These are phyloP conservation scores for Drosophila eohydei DNA, from an alignment of 2,888 invertebrate species.

Conservation along the genomic window DNA sequence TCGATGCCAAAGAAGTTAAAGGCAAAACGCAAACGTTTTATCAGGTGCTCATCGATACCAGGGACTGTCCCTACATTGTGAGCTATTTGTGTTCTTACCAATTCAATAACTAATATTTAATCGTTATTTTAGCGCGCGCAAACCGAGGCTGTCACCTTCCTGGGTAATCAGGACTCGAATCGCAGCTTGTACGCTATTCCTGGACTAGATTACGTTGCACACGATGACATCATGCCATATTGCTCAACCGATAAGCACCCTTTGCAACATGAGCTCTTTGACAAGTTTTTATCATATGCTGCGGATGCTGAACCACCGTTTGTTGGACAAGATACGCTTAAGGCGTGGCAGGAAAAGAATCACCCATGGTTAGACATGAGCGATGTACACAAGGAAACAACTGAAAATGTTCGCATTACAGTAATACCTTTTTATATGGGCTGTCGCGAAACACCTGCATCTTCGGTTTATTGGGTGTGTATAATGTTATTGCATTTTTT, in stretches of 20 bases:
- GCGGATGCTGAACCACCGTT: constrained; percentile 94
- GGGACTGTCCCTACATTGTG: constrained; percentile 96
- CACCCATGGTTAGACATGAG: constrained; percentile 98
- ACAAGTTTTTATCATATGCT: constrained; percentile 94
- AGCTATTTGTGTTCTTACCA: constrained; percentile 28
- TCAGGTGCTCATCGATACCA: constrained; percentile 98
- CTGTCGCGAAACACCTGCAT: constrained; percentile 94
- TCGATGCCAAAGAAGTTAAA: constrained; percentile 91
- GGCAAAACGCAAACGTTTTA: constrained; percentile 97
- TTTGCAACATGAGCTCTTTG: constrained; percentile 97
- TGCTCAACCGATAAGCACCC: constrained; percentile 93
- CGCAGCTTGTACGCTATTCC: constrained; percentile 98
- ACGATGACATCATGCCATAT: constrained; percentile 98
- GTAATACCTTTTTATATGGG: constrained; percentile 99
- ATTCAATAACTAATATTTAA: not conserved
- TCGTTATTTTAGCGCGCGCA: constrained; percentile 91
- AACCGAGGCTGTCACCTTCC: constrained; percentile 98
- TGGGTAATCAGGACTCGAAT: constrained; percentile 98
- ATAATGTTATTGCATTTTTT: not conserved
- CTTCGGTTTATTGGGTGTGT: constrained; percentile 92
- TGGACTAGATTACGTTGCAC: constrained; percentile 98
- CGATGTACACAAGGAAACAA: constrained; percentile 98
- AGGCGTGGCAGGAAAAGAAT: constrained; percentile 98
- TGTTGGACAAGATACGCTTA: constrained; percentile 94
- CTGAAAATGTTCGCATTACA: constrained; percentile 94